Percentiles rank a stretch among this genome's conserved stretches.
These are phyloP conservation scores for Lagria hirta DNA, from an alignment of 2,888 invertebrate genomes.

Conservation along the genomic window DNA sequence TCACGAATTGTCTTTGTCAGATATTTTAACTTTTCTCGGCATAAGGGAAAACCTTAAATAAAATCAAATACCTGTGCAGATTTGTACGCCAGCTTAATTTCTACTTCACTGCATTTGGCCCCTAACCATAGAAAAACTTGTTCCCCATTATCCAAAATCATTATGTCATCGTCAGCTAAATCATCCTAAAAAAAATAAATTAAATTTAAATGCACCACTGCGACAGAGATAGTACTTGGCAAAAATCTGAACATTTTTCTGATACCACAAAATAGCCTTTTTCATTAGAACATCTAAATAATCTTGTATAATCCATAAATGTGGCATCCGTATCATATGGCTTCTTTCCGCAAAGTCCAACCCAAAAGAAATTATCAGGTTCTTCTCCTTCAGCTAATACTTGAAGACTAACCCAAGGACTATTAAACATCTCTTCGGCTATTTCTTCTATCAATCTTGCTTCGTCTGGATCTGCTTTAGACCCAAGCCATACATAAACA, in stretches of 20 bases:
- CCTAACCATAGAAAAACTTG: conserved; percentile 98
- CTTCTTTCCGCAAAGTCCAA: conserved; percentile 85
- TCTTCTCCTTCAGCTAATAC: conserved; percentile 91
- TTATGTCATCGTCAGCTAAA: conserved; percentile 98
- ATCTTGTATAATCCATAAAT: conserved; percentile 88
- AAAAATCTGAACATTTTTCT: conserved; percentile 98
- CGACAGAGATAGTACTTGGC: conserved; percentile 83
- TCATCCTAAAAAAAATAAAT: conserved; percentile 74
- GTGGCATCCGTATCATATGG: conserved; percentile 85
- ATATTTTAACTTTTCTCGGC: no score
- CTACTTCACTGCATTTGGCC: conserved; percentile 95
- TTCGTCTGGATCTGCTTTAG: conserved; percentile 80
- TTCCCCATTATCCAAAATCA: conserved; percentile 98
- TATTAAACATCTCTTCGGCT: conserved; percentile 90
- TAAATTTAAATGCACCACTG: no score
- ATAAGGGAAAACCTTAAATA: no score
- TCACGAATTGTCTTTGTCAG: no score
- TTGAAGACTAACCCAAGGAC: conserved; percentile 74
- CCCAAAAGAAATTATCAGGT: conserved; percentile 98
- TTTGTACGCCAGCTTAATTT: conserved; percentile 97
- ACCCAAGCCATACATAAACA: conserved; percentile 95
- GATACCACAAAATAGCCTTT: conserved; percentile 99
- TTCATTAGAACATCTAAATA: conserved; percentile 98
- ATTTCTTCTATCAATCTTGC: conserved; percentile 85
- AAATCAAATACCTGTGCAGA: conserved; percentile 82